Base-by-base conservation (phyloP, 2,113 vertebrate genomes). In the Illadopsis cleaveri region DNA sequence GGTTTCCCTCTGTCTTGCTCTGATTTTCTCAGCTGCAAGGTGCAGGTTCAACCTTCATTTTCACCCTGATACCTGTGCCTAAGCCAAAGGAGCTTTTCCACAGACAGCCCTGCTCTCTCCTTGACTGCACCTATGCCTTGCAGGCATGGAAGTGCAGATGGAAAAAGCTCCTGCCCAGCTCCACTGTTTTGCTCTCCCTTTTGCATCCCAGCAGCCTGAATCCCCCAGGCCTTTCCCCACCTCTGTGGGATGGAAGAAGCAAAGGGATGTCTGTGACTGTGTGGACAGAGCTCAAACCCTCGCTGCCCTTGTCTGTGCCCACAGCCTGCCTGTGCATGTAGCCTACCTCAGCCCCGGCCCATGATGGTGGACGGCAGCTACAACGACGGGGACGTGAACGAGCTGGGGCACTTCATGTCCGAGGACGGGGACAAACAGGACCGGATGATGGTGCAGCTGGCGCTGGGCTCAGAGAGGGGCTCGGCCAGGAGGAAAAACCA, bases 251-350 rank as follows among this genome's bases (percentile, higher is more conserved):
- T 11, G 72, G 45, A 12, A 15, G 54, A 20, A 44, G 47, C 30
- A 37, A 30, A 48, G 35, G 56, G 57, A 2, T 31, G 10, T 12
- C 18, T 22, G 2, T n/a, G 20, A 4, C 2, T 2, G 1, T 5
- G 48, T 6, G 45, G 58, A 31, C 58, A 22, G 42, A 28, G 31
- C 53, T 50, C 42, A 35, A 45, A 45, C 6, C 38, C 69, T 3
- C 3, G 21, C 42, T 11, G 12, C 23, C 0, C 64, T 44, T n/a
- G 25, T 70, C 10, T 91, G 70, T 96, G 53, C 72, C 79, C 38
- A 2, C 96, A 99, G 99, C 97, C 99, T 45, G 99, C 99, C 54
- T 99, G 99, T 50, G 98, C 99, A 0, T 99, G 99, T 79, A 98
- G 98, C 37, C 96, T 99, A 6, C 98, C 99, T 35, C 98, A 99